Evolutionary conservation across 1,140 invertebrate genomes (phyloP), one percentile per base, ranked within the genome.

Genomic region (Trachymyrmex cornetzi): DNA sequence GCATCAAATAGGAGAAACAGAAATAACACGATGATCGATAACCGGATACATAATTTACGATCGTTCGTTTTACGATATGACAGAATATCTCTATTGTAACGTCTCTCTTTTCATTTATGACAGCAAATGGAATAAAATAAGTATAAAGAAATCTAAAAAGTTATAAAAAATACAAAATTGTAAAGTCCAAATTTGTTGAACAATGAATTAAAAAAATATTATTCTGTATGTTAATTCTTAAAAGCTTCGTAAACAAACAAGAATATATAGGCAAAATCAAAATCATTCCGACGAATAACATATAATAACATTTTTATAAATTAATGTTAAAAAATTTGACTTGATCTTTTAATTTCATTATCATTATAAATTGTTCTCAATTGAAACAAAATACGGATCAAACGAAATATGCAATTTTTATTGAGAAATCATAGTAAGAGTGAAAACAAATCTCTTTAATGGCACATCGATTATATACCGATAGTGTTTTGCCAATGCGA

Each of bases 401-500:
- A 22, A 61, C 1, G 48, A 67, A 50, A 63, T 16, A n/a, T 24
- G 2, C 5, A 24, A 38, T 34, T 38, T 38, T 66, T 14, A 19
- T 24, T 34, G 48, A 69, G 44, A 80, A 79, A 69, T 80, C 3
- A 14, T n/a, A 79, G 50, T 14, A 7, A 19, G n/a, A 57, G 7
- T 53, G 14, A 38, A 38, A 24, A 67, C 19, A 50, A 30, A 77
- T 27, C 27, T 53, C 44, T 34, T 22, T 34, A 53, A 50, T 24
- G 34, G 11, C 9, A 11, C 57, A 16, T 1, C 71, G 7, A 22
- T 61, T 44, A 44, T 44, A 44, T 44, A 27, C 5, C 11, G 57
- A 63, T 27, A 50, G 12, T 14, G n/a, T 66, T 30, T 30, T n/a
- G 44, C 0, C 12, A 22, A 11, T 27, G 16, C 66, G 44, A 48